phyloP scores from a whole-genome alignment of 2,113 vertebrate species.

The Phyllopteryx taeniolatus region DNA sequence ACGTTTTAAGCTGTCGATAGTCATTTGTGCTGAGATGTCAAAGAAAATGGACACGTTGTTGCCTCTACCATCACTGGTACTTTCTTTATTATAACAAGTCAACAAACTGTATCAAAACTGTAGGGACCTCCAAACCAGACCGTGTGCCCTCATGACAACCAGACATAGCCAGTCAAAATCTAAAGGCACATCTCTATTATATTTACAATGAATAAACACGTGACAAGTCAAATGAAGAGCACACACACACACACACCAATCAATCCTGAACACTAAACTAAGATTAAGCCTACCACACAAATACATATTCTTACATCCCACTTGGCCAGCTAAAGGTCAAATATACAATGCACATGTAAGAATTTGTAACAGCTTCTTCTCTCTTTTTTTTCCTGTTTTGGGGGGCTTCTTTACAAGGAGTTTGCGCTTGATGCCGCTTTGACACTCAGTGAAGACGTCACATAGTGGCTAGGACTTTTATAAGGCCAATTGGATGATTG shows the following conservation, averaged over 20 bases:
- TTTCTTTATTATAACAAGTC: slow-evolving; percentile 73
- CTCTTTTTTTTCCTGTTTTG: not conserved
- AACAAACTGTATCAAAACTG: slow-evolving; percentile 68
- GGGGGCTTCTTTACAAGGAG: slow-evolving; percentile 3
- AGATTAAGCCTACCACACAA: slow-evolving; percentile 24
- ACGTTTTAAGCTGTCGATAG: not conserved
- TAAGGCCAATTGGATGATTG: not conserved
- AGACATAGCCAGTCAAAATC: slow-evolving; percentile 25
- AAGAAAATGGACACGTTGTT: slow-evolving; percentile 1
- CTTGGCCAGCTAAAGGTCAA: slow-evolving; percentile 37
- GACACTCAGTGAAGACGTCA: not conserved
- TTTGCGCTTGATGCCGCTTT: slow-evolving; percentile 17
- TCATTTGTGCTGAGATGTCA: not conserved
- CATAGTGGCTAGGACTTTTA: not conserved
- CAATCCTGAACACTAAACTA: slow-evolving; percentile 29
- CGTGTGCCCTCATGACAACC: slow-evolving; percentile 24
- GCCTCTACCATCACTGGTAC: slow-evolving; percentile 51
- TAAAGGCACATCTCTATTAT: slow-evolving; percentile 67
- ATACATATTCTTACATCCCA: slow-evolving; percentile 22
- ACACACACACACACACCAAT: slow-evolving; percentile 14
- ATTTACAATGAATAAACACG: slow-evolving; percentile 68
- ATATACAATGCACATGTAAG: slow-evolving; percentile 32
- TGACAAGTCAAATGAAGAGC: slow-evolving; percentile 32
- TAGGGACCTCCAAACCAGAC: slow-evolving; percentile 37
- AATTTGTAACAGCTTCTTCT: slow-evolving; percentile 9